A percentile compares a stretch with the other conserved stretches of the same genome.
These are phyloP conservation scores for Lophotriccus pileatus DNA, from an alignment of 2,797 vertebrate species.

Conservation along the genomic window DNA sequence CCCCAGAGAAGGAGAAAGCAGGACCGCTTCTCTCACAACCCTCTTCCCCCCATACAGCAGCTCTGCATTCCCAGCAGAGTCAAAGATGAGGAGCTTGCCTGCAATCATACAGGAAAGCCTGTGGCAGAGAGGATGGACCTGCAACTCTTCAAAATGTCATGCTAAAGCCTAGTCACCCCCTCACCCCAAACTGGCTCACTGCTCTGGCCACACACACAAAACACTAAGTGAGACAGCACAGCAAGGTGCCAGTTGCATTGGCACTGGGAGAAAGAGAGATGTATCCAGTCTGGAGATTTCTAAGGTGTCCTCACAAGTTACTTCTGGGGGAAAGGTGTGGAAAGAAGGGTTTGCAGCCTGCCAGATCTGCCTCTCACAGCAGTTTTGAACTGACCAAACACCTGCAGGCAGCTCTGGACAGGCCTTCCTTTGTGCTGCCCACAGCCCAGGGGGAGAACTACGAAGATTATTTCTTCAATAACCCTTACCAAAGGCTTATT, in stretches of 20 bases:
- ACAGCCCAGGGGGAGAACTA: not conserved
- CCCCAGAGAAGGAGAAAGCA: not conserved
- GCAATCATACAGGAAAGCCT: not conserved
- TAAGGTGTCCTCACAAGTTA: not conserved
- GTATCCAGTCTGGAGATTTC: not conserved
- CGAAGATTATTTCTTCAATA: not conserved
- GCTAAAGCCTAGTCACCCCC: not conserved
- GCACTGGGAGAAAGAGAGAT: not conserved
- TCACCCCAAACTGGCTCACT: not conserved
- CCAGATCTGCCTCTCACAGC: not conserved
- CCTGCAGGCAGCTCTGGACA: not conserved
- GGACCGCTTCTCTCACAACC: not conserved
- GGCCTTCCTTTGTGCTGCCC: not conserved
- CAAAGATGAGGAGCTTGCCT: not conserved
- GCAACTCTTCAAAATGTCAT: not conserved
- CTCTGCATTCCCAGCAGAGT: not conserved
- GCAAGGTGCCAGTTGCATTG: accelerated
- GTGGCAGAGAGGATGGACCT: not conserved
- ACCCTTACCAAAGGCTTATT: not conserved
- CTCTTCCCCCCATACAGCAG: not conserved
- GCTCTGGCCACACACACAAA: not conserved
- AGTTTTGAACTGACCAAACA: not conserved
- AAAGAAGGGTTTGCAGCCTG: not conserved
- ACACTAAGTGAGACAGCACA: accelerated
- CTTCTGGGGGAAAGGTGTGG: not conserved